Conservation (phyloP, 2,113 vertebrate species). For the Crotalus horridus region DNA sequence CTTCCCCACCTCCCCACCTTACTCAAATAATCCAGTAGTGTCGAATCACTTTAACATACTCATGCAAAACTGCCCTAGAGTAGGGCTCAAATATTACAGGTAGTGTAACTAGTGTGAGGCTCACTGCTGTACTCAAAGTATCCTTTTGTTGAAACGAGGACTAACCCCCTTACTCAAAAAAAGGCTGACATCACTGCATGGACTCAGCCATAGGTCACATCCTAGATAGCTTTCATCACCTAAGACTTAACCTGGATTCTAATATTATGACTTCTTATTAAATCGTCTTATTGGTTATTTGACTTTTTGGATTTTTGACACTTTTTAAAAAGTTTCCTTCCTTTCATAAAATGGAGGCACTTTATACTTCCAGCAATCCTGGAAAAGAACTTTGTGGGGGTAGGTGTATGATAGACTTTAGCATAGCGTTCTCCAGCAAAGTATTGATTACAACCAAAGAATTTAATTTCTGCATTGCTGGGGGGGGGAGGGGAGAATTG, state of each 20-base stretch:
- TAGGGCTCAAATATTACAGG: background rate
- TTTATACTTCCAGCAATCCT: background rate
- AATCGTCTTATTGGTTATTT: background rate
- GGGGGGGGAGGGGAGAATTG: background rate
- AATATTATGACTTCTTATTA: background rate
- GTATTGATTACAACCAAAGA: background rate
- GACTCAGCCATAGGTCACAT: background rate
- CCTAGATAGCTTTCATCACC: background rate
- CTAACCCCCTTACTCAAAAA: background rate
- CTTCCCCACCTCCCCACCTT: background rate
- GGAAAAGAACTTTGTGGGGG: background rate
- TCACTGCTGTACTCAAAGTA: background rate
- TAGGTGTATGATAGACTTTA: background rate
- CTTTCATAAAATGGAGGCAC: background rate
- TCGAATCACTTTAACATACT: background rate
- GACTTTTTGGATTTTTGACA: background rate
- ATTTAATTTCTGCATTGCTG: background rate
- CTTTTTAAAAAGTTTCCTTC: background rate
- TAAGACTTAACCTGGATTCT: background rate
- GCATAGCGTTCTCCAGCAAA: background rate
- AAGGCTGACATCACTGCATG: background rate
- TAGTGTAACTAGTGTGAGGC: background rate
- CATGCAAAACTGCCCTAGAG: background rate
- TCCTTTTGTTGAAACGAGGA: background rate
- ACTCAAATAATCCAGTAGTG: background rate